Conservation (phyloP, 2,797 vertebrate genomes). For the Alcedo atthis region DNA sequence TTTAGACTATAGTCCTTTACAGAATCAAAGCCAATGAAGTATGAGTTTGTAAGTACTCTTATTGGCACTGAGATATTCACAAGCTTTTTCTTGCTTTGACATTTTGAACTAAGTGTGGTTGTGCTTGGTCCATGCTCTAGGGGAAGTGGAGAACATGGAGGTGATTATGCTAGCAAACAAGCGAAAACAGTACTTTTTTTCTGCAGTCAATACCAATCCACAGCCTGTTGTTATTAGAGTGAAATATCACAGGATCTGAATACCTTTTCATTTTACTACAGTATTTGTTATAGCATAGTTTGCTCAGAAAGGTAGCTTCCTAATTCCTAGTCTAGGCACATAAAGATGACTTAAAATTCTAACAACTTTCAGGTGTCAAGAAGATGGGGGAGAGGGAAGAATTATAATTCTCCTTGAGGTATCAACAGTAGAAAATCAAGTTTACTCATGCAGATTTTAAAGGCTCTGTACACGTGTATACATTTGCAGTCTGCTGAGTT, state of each 20-base stretch:
- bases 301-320: background rate
- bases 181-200: background rate
- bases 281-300: background rate
- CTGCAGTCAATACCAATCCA: background rate
- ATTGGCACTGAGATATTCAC: background rate
- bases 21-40: background rate
- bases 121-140: background rate
- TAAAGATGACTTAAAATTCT: background rate
- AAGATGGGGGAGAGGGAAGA: background rate
- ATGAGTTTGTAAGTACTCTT: background rate
- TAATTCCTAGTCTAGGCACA: background rate
- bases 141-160: background rate
- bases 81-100: background rate
- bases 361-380: background rate
- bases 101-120: background rate
- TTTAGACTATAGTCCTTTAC: background rate
- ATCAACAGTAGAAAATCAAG: background rate
- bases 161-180: background rate
- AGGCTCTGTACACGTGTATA: background rate
- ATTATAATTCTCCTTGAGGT: background rate
- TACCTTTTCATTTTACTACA: background rate
- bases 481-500: background rate
- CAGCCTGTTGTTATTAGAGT: background rate
- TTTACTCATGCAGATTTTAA: background rate
- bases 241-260: background rate